Conservation (phyloP, 1,140 invertebrate genomes). For the Micrasema minimum region DNA sequence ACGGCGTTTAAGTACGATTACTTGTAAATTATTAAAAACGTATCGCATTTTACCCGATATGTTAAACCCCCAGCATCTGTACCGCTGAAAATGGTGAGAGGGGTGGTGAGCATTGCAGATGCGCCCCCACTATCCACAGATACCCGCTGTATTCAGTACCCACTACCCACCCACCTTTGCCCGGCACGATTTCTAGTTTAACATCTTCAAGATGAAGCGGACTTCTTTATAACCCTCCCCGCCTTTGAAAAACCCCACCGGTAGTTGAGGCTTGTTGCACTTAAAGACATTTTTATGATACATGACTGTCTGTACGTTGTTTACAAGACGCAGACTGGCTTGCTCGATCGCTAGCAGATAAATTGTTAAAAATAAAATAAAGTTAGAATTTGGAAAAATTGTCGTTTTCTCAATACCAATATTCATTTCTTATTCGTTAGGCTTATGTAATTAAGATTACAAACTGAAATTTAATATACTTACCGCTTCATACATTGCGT, state of each 20-base stretch:
- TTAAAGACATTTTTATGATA: background rate
- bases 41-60: too few species aligned
- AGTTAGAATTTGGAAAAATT: too few species aligned
- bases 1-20: too few species aligned
- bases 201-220: conserved; percentile 22
- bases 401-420: too few species aligned
- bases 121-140: background rate
- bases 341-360: too few species aligned
- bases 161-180: background rate
- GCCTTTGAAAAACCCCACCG: background rate
- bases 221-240: conserved; percentile 22
- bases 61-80: conserved; percentile 5
- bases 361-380: too few species aligned
- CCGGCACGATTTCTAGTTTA: conserved; percentile 33
- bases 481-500: too few species aligned
- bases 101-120: conserved; percentile 23
- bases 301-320: background rate
- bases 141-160: background rate
- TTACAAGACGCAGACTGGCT: too few species aligned
- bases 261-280: background rate
- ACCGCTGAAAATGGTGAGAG: background rate
- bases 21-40: too few species aligned
- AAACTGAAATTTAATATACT: too few species aligned
- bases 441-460: too few species aligned
- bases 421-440: too few species aligned